A percentile compares a stretch with the other conserved stretches of the same genome.
phyloP scores from a whole-genome alignment of 2,113 vertebrate genomes.

The Isichthys henryi region DNA sequence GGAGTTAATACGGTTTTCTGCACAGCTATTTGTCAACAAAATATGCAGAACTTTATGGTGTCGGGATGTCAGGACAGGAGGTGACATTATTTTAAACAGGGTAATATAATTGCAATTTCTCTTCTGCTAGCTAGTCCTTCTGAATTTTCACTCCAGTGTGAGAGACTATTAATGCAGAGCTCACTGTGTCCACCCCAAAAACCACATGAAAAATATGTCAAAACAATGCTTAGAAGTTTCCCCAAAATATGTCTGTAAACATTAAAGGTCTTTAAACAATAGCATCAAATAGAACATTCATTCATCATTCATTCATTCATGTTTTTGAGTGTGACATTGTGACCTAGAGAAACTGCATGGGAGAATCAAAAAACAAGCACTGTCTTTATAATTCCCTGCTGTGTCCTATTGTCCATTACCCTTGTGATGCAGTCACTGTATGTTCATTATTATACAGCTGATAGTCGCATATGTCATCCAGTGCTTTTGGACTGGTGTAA shows the following conservation, averaged over 20 bases:
- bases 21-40: not conserved
- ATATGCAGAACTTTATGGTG: not conserved
- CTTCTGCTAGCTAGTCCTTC: not conserved
- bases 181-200: not conserved
- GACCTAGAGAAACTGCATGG: not conserved
- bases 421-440: not conserved
- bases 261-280: not conserved
- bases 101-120: not conserved
- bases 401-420: not conserved
- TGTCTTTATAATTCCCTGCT: not conserved
- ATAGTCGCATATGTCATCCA: not conserved
- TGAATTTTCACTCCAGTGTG: not conserved
- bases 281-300: not conserved
- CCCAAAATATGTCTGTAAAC: not conserved
- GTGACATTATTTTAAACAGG: not conserved
- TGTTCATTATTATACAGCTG: not conserved
- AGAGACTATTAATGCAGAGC: not conserved
- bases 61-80: not conserved
- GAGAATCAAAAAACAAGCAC: not conserved
- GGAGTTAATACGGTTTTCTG: not conserved
- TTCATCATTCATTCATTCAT: not conserved
- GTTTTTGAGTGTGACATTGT: not conserved
- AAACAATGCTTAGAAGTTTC: not conserved
- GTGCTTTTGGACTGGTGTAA: not conserved
- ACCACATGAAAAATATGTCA: not conserved